A percentile compares a stretch with the other conserved stretches of the same genome.
Conservation (phyloP, 2,888 invertebrate genomes). For the Campoplex nolae region DNA sequence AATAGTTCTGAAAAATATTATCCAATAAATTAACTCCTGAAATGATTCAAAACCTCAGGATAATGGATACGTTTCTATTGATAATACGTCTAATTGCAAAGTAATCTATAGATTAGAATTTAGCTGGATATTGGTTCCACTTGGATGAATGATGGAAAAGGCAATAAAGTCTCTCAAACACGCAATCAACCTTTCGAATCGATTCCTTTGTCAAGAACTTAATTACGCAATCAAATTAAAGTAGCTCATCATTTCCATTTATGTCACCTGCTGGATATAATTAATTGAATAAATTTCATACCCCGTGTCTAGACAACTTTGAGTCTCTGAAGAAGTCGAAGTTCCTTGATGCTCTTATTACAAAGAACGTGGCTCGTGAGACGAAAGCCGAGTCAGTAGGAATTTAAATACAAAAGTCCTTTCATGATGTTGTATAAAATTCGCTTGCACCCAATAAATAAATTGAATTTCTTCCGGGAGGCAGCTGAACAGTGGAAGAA, state of each 20-base stretch:
- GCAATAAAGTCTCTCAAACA: neutral
- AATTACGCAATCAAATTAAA: slow-evolving; percentile 42
- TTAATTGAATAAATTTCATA: neutral
- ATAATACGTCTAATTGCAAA: neutral
- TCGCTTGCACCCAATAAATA: neutral
- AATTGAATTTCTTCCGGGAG: neutral
- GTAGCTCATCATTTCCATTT: slow-evolving; percentile 45
- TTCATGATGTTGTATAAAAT: neutral
- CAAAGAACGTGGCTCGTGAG: neutral
- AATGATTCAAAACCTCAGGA: neutral
- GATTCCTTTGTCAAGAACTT: neutral
- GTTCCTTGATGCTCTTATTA: neutral
- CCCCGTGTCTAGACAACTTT: neutral
- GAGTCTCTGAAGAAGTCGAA: too few relatives aligned
- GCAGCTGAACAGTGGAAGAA: neutral
- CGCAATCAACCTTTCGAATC: neutral
- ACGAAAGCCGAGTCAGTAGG: neutral
- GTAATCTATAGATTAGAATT: neutral
- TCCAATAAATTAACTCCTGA: neutral
- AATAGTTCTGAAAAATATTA: neutral
- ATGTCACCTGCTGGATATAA: slow-evolving; percentile 1
- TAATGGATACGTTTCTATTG: neutral
- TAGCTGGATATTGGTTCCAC: neutral
- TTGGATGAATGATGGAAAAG: neutral
- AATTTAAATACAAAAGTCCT: neutral